Conservation (phyloP, 1,140 invertebrate genomes). For the Aphidius ervi region DNA sequence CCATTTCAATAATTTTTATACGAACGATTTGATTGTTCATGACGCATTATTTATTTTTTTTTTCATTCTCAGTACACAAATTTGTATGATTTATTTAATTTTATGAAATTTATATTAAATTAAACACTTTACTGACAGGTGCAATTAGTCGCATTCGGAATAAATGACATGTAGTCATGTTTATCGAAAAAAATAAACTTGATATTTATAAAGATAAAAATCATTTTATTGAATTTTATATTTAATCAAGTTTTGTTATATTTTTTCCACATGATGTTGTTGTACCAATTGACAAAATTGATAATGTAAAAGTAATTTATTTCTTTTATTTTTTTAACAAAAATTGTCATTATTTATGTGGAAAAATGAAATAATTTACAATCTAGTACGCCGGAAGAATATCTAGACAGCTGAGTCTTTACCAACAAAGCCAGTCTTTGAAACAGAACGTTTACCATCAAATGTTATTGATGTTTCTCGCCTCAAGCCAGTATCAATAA, state of each 20-base stretch:
- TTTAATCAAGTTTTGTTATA: no score
- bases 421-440: conserved; percentile 75
- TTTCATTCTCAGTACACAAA: no score
- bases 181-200: background rate
- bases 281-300: no score
- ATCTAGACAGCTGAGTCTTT: conserved; percentile 80
- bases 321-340: conserved; percentile 14
- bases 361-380: conserved; percentile 41
- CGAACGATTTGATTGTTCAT: no score
- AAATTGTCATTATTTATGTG: conserved; percentile 12
- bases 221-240: no score
- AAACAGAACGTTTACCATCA: conserved; percentile 72
- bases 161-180: background rate
- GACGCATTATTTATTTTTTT: no score
- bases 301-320: no score
- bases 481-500: conserved; percentile 63
- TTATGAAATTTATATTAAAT: conserved; percentile 5
- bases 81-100: conserved; percentile 8
- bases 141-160: conserved; percentile 9
- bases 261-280: no score
- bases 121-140: conserved; percentile 12
- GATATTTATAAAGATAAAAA: no score
- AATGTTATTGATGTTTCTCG: conserved; percentile 75
- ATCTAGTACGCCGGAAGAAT: conserved; percentile 56
- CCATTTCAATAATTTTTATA: no score